Evolutionary conservation across 2,888 invertebrate genomes (phyloP).

Genomic region (Trileptium ribeirensis): DNA sequence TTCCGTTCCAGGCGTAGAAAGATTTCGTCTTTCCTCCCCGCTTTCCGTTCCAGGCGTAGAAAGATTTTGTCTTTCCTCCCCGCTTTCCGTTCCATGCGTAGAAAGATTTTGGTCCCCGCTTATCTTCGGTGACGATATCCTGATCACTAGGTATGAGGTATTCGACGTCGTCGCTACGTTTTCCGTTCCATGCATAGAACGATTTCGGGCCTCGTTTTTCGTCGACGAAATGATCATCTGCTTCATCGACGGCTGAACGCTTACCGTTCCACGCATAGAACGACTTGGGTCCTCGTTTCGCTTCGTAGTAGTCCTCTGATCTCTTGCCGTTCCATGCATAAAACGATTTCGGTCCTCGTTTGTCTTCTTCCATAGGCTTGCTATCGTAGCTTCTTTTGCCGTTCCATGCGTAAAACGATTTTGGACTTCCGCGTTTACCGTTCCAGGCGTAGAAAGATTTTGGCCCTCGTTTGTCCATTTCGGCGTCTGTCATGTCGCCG

Average conservation of each 20-base stretch:
- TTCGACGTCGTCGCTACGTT: not conserved
- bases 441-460: not conserved
- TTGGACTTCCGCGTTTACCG: not conserved
- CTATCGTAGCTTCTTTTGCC: not conserved
- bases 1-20: not conserved
- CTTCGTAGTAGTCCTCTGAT: not conserved
- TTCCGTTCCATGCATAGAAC: not conserved
- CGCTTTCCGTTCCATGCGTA: not conserved
- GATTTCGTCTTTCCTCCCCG: not conserved
- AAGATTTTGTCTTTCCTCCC: not conserved
- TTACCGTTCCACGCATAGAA: constrained; percentile 4
- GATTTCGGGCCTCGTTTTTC: not conserved
- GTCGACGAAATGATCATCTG: not conserved
- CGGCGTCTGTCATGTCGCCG: not conserved
- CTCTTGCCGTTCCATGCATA: constrained; percentile 5
- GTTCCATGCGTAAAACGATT: not conserved
- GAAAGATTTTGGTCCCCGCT: not conserved
- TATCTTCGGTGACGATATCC: too few relatives aligned
- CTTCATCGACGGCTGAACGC: not conserved
- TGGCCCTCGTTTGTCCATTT: not conserved
- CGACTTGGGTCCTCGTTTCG: not conserved
- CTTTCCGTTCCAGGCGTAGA: constrained; percentile 7
- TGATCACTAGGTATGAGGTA: too few relatives aligned
- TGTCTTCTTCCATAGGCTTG: too few relatives aligned
- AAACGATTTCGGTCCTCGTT: not conserved